phyloP scores from a whole-genome alignment of 1,140 invertebrate species.

The Conus betulinus region DNA sequence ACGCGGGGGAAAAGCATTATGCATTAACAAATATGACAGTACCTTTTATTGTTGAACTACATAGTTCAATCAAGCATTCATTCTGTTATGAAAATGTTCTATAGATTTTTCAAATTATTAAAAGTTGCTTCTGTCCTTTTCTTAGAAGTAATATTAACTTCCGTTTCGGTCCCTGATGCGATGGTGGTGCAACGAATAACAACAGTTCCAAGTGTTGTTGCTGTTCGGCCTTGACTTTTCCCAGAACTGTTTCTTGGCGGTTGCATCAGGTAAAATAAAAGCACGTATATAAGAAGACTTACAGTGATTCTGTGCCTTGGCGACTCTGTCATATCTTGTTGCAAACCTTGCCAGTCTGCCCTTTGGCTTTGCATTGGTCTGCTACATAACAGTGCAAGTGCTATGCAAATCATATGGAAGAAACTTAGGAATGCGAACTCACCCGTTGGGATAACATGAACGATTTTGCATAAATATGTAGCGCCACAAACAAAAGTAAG shows the following conservation, averaged over 20 bases:
- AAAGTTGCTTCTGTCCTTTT: not conserved
- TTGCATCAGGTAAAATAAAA: slow-evolving; percentile 42
- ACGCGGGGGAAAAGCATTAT: not conserved
- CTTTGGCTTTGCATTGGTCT: not conserved
- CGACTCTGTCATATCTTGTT: no score
- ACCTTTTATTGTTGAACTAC: no score
- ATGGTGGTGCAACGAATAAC: slow-evolving; percentile 28
- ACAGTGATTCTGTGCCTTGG: not conserved
- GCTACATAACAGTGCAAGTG: not conserved
- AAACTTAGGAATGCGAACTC: not conserved
- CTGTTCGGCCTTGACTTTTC: not conserved
- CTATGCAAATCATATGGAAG: not conserved
- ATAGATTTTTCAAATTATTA: not conserved
- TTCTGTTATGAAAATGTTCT: no score
- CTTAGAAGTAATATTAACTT: not conserved
- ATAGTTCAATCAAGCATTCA: no score
- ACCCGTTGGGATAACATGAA: not conserved
- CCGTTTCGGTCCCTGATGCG: slow-evolving; percentile 2
- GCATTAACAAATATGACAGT: no score
- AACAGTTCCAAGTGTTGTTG: not conserved
- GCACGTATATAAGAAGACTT: not conserved
- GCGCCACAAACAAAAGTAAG: not conserved
- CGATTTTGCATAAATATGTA: not conserved
- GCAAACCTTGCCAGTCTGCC: no score
- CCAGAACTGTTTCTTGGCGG: slow-evolving; percentile 25